Evolutionary conservation across 2,113 vertebrate species (phyloP).

Genomic region (Protobothrops mucrosquamatus): DNA sequence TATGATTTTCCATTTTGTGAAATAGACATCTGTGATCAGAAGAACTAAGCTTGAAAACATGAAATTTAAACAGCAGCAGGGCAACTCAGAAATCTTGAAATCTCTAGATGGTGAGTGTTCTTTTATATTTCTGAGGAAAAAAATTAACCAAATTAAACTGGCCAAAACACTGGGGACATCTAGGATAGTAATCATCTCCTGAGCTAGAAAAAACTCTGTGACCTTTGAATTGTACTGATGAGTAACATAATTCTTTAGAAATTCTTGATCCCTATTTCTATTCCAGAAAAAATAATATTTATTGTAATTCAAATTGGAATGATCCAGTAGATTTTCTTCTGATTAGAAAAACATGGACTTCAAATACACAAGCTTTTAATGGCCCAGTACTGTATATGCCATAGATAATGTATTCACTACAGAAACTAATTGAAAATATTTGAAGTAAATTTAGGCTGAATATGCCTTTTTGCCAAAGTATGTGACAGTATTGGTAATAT

Average conservation of each 20-base stretch:
- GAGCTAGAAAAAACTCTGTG: background rate
- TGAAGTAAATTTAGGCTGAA: background rate
- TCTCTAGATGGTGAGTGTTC: background rate
- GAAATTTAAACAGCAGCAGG: background rate
- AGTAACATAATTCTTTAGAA: background rate
- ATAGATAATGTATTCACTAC: background rate
- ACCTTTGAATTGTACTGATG: background rate
- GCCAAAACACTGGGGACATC: background rate
- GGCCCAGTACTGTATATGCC: background rate
- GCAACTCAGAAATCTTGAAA: background rate
- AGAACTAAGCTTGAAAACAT: background rate
- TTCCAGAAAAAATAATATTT: background rate
- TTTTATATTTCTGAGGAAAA: background rate
- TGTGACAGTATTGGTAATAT: background rate
- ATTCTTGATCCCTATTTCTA: background rate
- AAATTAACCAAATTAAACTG: background rate
- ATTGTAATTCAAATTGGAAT: background rate
- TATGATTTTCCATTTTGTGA: background rate
- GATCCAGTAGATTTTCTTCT: background rate
- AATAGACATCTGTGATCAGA: too few relatives aligned
- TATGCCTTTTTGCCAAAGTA: background rate
- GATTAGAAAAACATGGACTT: background rate
- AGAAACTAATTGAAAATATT: background rate
- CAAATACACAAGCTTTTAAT: background rate
- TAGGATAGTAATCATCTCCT: background rate